phyloP scores from a whole-genome alignment of 1,140 invertebrate genomes.

The Dermatophagoides farinae region DNA sequence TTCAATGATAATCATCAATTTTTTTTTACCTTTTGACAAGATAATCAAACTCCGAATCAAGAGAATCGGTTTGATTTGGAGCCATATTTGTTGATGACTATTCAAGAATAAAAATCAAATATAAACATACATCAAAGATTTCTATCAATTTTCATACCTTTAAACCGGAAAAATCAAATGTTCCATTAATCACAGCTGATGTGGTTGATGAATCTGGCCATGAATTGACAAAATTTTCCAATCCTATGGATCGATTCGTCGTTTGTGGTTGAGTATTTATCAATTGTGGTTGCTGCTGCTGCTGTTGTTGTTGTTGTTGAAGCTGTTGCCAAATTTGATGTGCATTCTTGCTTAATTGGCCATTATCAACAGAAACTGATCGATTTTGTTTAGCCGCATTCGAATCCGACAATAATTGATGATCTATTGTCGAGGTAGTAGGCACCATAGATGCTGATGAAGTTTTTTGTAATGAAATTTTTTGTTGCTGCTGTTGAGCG shows the following conservation, averaged over 20 bases:
- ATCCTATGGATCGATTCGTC: neutral
- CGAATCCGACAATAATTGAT: neutral
- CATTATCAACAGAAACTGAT: constrained; percentile 1
- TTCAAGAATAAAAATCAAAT: neutral
- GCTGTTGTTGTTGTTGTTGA: neutral
- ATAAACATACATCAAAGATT: neutral
- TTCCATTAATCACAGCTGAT: neutral
- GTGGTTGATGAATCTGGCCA: neutral
- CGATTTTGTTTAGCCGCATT: neutral
- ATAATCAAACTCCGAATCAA: neutral
- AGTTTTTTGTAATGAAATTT: neutral
- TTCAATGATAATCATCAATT: neutral
- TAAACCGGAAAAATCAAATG: neutral
- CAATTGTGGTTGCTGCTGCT: neutral
- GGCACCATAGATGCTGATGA: neutral
- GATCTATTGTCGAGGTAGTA: neutral
- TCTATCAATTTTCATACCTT: neutral
- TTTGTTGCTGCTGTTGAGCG: neutral
- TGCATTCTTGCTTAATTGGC: neutral
- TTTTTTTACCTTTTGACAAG: neutral
- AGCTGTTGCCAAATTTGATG: neutral
- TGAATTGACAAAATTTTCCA: neutral
- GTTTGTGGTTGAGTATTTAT: neutral
- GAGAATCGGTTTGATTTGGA: neutral
- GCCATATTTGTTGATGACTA: neutral